Percentiles rank a stretch among this genome's conserved stretches.
Evolutionary conservation across 2,888 invertebrate genomes (phyloP).

Genomic region (Erebia epiphron): DNA sequence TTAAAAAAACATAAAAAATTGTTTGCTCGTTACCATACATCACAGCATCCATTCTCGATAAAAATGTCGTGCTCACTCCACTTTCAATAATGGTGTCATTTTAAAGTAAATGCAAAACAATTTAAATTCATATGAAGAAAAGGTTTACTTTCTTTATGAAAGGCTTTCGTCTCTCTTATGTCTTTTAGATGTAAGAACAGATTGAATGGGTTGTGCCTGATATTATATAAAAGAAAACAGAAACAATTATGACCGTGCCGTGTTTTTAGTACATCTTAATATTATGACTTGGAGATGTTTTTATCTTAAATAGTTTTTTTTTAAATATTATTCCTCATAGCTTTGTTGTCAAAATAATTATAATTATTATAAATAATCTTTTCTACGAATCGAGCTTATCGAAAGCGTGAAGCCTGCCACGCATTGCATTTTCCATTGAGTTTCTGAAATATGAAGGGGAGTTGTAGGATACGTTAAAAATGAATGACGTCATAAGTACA

Average conservation of each 20-base stretch:
- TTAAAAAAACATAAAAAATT: too few relatives aligned
- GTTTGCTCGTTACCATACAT: too few relatives aligned
- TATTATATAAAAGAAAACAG: background rate
- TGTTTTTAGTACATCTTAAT: background rate
- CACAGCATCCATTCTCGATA: too few relatives aligned
- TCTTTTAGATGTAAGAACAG: slow-evolving; percentile 4
- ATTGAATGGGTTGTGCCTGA: slow-evolving; percentile 12
- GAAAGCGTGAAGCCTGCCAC: background rate
- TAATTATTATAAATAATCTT: background rate
- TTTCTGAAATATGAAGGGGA: too few relatives aligned
- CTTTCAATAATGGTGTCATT: background rate
- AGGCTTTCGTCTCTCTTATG: background rate
- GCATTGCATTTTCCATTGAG: background rate
- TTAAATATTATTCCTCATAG: background rate
- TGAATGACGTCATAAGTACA: too few relatives aligned
- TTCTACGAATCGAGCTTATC: background rate
- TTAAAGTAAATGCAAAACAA: background rate
- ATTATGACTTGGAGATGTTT: slow-evolving; percentile 2
- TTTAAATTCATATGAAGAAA: slow-evolving; percentile 4
- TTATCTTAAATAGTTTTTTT: background rate
- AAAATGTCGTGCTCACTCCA: background rate
- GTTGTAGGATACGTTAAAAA: too few relatives aligned
- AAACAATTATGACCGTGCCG: slow-evolving; percentile 1
- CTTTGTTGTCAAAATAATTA: slow-evolving; percentile 1
- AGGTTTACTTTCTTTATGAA: background rate